Evolutionary conservation across 2,113 vertebrate species (phyloP).

Genomic region (Falcunculus frontatus): DNA sequence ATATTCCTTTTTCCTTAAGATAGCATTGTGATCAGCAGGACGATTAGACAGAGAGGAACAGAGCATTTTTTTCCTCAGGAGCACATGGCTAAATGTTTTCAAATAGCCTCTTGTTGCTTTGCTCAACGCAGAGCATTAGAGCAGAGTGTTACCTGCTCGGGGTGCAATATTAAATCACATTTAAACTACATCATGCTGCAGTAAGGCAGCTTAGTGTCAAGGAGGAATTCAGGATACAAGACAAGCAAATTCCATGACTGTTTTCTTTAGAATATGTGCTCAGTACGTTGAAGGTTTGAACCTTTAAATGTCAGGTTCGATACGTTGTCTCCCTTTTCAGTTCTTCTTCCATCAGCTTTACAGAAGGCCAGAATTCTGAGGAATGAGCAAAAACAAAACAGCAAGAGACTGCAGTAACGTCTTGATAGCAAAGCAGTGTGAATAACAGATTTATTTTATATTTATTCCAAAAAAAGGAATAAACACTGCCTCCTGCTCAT

Average conservation of each 20-base stretch:
- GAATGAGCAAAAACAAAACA: neutral
- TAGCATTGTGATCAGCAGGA: slow-evolving; percentile 58
- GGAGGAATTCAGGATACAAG: neutral
- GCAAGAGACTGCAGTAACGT: neutral
- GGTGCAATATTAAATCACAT: neutral
- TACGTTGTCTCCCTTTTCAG: neutral
- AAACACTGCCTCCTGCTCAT: neutral
- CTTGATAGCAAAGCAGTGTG: neutral
- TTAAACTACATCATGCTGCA: neutral
- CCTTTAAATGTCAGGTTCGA: slow-evolving; percentile 36
- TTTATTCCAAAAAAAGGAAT: neutral
- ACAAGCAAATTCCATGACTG: neutral
- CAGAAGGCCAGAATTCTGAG: neutral
- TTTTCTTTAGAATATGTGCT: neutral
- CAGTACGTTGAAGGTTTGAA: neutral
- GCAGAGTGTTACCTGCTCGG: neutral
- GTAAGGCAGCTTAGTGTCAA: neutral
- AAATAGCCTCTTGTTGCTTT: slow-evolving; percentile 45
- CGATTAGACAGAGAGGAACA: slow-evolving; percentile 54
- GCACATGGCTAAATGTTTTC: slow-evolving; percentile 56
- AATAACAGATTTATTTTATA: neutral
- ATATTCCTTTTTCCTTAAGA: slow-evolving; percentile 54
- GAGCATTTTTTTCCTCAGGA: slow-evolving; percentile 31
- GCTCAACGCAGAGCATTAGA: neutral
- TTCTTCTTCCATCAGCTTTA: neutral